phyloP scores from a whole-genome alignment of 2,113 vertebrate species.

The Eonycteris spelaea region DNA sequence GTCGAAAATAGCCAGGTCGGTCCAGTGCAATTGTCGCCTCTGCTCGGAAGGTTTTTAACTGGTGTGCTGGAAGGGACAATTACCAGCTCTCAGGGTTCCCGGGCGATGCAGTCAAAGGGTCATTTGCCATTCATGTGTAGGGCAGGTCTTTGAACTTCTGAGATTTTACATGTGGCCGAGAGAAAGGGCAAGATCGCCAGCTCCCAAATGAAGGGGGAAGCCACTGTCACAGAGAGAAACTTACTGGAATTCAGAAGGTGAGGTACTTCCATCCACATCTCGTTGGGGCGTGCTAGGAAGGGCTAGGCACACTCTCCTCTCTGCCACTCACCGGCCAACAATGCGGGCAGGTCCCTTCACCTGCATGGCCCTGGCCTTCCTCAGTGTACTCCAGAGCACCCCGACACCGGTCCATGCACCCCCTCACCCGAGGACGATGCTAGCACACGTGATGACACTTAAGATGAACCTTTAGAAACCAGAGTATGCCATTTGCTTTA shows the following conservation, averaged over 20 bases:
- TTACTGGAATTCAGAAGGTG: background rate
- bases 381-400: background rate
- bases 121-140: background rate
- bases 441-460: background rate
- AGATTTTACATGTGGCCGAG: background rate
- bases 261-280: background rate
- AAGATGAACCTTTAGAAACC: background rate
- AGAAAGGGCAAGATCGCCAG: background rate
- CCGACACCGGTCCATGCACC: background rate
- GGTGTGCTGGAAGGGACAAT: background rate
- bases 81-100: background rate
- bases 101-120: background rate
- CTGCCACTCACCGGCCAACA: too few relatives aligned
- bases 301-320: rapidly evolving
- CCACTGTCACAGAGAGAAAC: background rate
- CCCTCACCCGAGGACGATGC: background rate
- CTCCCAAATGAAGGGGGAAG: background rate
- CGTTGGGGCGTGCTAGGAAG: background rate
- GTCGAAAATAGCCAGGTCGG: slow-evolving; percentile 84
- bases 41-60: background rate
- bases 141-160: background rate
- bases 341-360: background rate
- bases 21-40: background rate
- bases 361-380: rapidly evolving
- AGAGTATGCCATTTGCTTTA: background rate